Conservation (phyloP, 1,140 invertebrate species). For the Halictus rubicundus region DNA sequence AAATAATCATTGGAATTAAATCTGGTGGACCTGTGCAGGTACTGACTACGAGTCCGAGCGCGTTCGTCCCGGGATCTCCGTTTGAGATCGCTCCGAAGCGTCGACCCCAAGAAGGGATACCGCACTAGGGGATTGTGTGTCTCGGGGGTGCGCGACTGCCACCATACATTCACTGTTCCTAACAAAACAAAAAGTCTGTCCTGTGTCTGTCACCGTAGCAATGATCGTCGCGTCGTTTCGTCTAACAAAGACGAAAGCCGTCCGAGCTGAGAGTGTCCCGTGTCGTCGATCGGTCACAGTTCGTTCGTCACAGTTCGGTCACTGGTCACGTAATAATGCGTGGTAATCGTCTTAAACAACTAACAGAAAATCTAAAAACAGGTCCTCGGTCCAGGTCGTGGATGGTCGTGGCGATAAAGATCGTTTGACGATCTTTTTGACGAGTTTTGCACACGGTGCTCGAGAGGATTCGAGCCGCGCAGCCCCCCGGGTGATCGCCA, state of each 20-base stretch:
- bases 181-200: background rate
- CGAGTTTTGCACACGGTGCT: background rate
- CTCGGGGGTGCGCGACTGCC: slow-evolving; percentile 41
- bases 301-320: slow-evolving; percentile 26
- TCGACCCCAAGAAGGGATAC: slow-evolving; percentile 41
- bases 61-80: slow-evolving; percentile 40
- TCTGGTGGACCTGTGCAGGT: slow-evolving; percentile 66
- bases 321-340: slow-evolving; percentile 29
- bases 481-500: slow-evolving; percentile 49
- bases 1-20: slow-evolving; percentile 78
- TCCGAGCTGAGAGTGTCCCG: background rate
- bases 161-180: slow-evolving; percentile 36
- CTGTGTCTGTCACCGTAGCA: background rate
- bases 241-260: background rate
- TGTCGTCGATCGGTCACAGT: slow-evolving; percentile 29
- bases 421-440: slow-evolving; percentile 4
- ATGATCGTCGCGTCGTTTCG: background rate
- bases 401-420: background rate
- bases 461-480: slow-evolving; percentile 41
- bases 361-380: background rate
- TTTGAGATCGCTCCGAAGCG: slow-evolving; percentile 28
- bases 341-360: background rate
- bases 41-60: slow-evolving; percentile 73
- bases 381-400: slow-evolving; percentile 6
- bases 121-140: slow-evolving; percentile 22